Conservation (phyloP, 2,797 vertebrate species). For the Pseudotriccus pelzelni region DNA sequence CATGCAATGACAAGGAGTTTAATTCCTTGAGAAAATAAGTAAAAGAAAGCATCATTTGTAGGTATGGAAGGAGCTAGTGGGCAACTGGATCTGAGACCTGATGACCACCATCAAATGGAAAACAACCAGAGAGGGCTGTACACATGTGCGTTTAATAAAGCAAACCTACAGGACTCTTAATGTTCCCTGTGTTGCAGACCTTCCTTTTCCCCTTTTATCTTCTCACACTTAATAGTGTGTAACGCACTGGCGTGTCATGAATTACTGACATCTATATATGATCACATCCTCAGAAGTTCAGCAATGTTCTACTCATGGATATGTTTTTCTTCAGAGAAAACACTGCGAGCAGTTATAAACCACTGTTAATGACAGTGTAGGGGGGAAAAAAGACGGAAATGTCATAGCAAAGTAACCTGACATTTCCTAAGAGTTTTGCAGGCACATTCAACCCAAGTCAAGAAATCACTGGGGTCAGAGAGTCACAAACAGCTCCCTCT, state of each 20-base stretch:
- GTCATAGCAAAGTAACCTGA: not conserved
- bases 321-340: not conserved
- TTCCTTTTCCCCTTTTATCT: not conserved
- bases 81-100: not conserved
- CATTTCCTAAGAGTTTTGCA: not conserved
- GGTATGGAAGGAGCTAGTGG: not conserved
- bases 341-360: not conserved
- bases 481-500: too few relatives aligned
- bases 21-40: not conserved
- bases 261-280: not conserved
- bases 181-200: accelerated
- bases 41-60: not conserved
- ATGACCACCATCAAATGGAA: not conserved
- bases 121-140: not conserved
- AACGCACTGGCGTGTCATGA: not conserved
- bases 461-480: not conserved
- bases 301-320: not conserved
- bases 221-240: not conserved
- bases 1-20: not conserved
- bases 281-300: not conserved
- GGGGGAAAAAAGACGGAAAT: not conserved
- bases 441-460: not conserved
- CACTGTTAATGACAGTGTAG: accelerated
- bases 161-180: not conserved
- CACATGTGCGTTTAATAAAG: not conserved